Conservation (phyloP, 2,888 invertebrate species). For the Synanthedon tipuliformis region DNA sequence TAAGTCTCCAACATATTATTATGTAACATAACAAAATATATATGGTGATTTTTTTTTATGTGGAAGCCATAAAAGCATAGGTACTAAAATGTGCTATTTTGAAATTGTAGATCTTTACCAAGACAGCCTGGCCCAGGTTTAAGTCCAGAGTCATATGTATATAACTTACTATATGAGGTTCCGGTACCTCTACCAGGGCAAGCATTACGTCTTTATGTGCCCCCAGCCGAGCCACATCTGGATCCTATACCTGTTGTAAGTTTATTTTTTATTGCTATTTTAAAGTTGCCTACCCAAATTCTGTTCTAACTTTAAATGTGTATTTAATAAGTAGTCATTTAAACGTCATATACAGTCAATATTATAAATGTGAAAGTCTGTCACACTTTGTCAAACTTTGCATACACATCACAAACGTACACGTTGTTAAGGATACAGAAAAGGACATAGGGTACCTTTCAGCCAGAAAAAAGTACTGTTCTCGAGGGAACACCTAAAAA, state of each 20-base stretch:
- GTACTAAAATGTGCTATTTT: conserved; percentile 5
- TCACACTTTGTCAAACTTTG: no score
- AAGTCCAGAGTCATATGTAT: conserved; percentile 93
- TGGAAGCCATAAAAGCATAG: not conserved
- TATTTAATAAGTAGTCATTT: no score
- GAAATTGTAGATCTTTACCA: conserved; percentile 75
- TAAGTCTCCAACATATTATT: conserved; percentile 36
- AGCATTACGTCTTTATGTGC: conserved; percentile 82
- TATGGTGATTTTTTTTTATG: not conserved
- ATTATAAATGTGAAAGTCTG: no score
- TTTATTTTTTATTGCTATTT: conserved; percentile 6
- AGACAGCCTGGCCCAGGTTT: conserved; percentile 80
- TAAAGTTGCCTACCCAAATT: no score
- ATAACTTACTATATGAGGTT: conserved; percentile 94
- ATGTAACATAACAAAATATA: no score
- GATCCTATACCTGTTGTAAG: conserved; percentile 73
- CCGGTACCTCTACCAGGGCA: conserved; percentile 90
- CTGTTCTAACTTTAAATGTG: no score
- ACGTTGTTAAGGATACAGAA: no score
- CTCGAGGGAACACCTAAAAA: no score
- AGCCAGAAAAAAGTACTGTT: no score
- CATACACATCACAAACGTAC: no score
- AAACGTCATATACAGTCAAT: no score
- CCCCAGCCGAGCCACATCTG: conserved; percentile 77
- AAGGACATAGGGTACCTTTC: no score